Percentiles rank a stretch among this genome's conserved stretches.
phyloP scores from a whole-genome alignment of 2,888 invertebrate species.

The Phragmatobia fuliginosa region DNA sequence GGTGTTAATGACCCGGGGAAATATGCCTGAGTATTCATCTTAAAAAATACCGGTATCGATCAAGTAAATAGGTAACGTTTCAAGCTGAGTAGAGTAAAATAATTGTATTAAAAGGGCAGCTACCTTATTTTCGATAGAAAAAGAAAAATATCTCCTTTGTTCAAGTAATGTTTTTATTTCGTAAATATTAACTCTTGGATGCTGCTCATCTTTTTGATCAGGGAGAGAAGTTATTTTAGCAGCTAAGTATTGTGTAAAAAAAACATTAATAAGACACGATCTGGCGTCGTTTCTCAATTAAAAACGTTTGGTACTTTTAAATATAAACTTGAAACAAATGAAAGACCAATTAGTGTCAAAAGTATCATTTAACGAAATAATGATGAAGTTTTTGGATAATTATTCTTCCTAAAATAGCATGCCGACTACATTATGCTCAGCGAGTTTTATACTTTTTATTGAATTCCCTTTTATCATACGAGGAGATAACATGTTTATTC shows the following conservation, averaged over 20 bases:
- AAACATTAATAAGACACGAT: background rate
- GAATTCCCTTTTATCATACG: background rate
- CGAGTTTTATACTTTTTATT: background rate
- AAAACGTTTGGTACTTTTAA: background rate
- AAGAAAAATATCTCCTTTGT: background rate
- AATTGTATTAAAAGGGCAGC: conserved; percentile 27
- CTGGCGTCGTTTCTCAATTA: background rate
- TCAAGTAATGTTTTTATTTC: background rate
- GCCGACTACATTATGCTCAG: background rate
- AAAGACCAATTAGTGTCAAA: background rate
- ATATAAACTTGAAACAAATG: background rate
- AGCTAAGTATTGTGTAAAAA: no score
- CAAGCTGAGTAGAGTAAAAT: conserved; percentile 19
- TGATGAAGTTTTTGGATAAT: background rate
- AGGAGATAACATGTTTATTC: background rate
- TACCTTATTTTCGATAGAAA: background rate
- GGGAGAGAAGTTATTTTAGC: no score
- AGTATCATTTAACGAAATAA: background rate
- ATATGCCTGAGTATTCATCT: conserved; percentile 25
- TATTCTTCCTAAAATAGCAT: background rate
- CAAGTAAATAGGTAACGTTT: conserved; percentile 29
- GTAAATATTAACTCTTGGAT: no score
- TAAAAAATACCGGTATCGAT: conserved; percentile 34
- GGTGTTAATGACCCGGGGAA: conserved; percentile 3
- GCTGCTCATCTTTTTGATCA: no score